A percentile compares a stretch with the other conserved stretches of the same genome.
These are phyloP conservation scores for Cynodonichthys magdalenae DNA, from an alignment of 2,797 vertebrate species.

Conservation along the genomic window DNA sequence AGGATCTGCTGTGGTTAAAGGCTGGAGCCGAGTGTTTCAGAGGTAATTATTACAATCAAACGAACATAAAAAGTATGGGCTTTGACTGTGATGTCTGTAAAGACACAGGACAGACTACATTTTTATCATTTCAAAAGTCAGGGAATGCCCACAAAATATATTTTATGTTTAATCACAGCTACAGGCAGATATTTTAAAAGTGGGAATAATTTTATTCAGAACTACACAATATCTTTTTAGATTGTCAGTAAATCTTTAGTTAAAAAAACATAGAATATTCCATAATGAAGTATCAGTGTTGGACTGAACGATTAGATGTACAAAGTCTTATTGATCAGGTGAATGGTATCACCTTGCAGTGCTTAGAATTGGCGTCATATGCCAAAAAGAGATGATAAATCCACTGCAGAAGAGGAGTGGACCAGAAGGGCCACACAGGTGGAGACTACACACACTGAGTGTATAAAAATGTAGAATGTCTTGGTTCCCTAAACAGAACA, in stretches of 20 bases:
- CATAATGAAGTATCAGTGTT: background rate
- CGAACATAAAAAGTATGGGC: background rate
- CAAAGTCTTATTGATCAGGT: conserved; percentile 33
- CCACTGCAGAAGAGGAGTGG: background rate
- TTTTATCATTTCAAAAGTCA: conserved; percentile 8
- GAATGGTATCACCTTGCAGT: conserved; percentile 35
- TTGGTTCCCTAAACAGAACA: too few species aligned
- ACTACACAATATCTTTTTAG: background rate
- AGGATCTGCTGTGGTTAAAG: conserved; percentile 53
- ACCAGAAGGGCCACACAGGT: background rate
- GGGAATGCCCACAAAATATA: background rate
- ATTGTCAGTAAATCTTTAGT: background rate
- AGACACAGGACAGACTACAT: conserved; percentile 18
- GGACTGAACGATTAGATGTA: conserved; percentile 20
- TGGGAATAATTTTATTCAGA: background rate
- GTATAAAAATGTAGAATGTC: background rate
- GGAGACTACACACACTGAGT: background rate
- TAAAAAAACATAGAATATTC: background rate
- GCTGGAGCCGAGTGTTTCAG: conserved; percentile 47
- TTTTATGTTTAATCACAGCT: background rate
- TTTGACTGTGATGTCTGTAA: conserved; percentile 20
- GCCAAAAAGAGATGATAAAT: background rate
- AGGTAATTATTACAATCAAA: conserved; percentile 55
- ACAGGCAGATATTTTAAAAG: background rate
- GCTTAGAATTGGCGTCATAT: conserved; percentile 8